These are phyloP conservation scores for Lepidurus apus DNA, from an alignment of 1,140 invertebrate genomes.

Conservation along the genomic window DNA sequence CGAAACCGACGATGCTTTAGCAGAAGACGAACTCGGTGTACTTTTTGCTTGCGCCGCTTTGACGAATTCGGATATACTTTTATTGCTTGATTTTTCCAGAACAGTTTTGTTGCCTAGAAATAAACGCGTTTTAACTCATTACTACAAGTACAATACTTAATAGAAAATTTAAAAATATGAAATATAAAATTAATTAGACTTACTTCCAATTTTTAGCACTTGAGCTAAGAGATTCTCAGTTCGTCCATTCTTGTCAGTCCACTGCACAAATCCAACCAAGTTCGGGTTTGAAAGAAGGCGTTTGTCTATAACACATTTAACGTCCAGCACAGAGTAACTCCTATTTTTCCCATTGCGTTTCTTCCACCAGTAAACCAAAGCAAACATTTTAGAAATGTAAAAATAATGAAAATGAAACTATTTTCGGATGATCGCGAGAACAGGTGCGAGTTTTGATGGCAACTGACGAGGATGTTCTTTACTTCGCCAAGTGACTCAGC, in stretches of 20 bases:
- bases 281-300: not conserved
- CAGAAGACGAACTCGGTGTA: not conserved
- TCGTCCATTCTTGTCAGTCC: not conserved
- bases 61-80: not conserved
- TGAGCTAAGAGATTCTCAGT: not conserved
- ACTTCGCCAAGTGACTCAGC: not conserved
- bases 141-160: not conserved
- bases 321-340: not conserved
- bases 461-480: not conserved
- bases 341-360: not conserved
- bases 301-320: constrained; percentile 1
- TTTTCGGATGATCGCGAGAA: not conserved
- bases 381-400: not conserved
- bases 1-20: not conserved
- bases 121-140: not conserved
- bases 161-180: not conserved
- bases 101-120: constrained; percentile 1
- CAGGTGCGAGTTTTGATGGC: not conserved
- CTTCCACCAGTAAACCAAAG: not conserved
- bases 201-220: constrained; percentile 1
- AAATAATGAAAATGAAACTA: not conserved
- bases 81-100: not conserved
- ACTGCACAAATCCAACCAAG: not conserved
- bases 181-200: not conserved
- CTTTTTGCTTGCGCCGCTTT: not conserved